Percentiles rank a stretch among this genome's conserved stretches.
Conservation (phyloP, 2,113 vertebrate genomes). For the Elaphurus davidianus region DNA sequence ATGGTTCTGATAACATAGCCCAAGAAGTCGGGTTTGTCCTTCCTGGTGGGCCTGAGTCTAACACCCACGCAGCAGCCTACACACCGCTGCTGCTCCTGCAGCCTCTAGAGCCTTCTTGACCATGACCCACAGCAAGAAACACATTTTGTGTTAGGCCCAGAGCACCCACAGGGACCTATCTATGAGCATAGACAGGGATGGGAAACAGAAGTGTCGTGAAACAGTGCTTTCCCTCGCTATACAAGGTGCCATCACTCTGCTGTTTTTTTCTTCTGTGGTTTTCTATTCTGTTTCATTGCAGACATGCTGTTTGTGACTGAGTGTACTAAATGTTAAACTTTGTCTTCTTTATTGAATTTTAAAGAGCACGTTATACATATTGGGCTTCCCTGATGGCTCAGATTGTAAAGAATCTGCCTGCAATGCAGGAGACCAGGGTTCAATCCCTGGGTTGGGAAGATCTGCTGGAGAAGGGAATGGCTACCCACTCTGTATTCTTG, state of each 20-base stretch:
- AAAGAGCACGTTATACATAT: not conserved
- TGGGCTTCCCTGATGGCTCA: not conserved
- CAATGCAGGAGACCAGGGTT: not conserved
- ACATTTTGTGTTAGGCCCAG: not conserved
- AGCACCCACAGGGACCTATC: not conserved
- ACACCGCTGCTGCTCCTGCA: not conserved
- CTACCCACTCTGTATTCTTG: not conserved
- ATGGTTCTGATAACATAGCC: not conserved
- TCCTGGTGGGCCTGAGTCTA: not conserved
- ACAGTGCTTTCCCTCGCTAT: not conserved
- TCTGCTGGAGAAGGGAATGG: not conserved
- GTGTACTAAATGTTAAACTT: not conserved
- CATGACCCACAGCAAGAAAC: not conserved
- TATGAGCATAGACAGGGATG: not conserved
- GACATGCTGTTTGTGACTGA: not conserved
- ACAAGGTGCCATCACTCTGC: not conserved
- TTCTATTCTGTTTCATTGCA: not conserved
- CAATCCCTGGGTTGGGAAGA: not conserved
- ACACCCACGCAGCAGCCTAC: not conserved
- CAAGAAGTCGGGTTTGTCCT: not conserved
- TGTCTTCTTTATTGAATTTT: not conserved
- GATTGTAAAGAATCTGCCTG: not conserved
- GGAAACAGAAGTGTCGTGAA: not conserved
- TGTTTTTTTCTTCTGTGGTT: not conserved
- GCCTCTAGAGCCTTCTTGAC: not conserved